These are phyloP conservation scores for Chunga burmeisteri DNA, from an alignment of 2,113 vertebrate species.

Conservation along the genomic window DNA sequence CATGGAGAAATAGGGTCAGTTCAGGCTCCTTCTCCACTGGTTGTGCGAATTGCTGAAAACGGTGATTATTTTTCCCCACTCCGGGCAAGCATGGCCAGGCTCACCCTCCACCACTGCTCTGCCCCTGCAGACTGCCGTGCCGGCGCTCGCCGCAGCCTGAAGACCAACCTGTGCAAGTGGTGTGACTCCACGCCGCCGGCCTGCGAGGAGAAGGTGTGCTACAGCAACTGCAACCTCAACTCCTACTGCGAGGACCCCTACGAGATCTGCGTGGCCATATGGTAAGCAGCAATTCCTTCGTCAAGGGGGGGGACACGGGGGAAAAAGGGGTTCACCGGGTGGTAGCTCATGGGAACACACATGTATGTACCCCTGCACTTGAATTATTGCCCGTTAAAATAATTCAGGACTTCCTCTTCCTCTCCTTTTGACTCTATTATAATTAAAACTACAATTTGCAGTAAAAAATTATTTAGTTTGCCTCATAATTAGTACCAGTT, in stretches of 20 bases:
- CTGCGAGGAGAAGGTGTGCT: slow-evolving; percentile 81
- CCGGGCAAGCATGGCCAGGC: neutral
- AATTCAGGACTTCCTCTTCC: neutral
- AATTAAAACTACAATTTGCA: neutral
- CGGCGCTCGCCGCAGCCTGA: slow-evolving; percentile 73
- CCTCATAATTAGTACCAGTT: neutral
- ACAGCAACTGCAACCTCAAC: slow-evolving; percentile 85
- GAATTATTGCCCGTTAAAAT: neutral
- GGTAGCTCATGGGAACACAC: neutral
- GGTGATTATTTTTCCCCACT: neutral
- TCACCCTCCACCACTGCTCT: neutral
- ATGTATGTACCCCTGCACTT: rapidly evolving
- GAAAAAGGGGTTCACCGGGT: rapidly evolving
- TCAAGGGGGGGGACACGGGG: rapidly evolving
- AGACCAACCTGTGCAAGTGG: slow-evolving; percentile 87
- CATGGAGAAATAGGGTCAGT: rapidly evolving
- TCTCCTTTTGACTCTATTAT: neutral
- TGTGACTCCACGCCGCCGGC: slow-evolving; percentile 78
- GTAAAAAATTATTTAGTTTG: neutral
- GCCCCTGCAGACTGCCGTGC: slow-evolving; percentile 18
- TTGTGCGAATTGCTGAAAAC: rapidly evolving
- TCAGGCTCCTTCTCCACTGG: rapidly evolving
- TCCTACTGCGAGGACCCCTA: slow-evolving; percentile 80
- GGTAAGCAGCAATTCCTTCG: slow-evolving; percentile 64
- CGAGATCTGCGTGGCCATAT: slow-evolving; percentile 88